Evolutionary conservation across 2,888 invertebrate species (phyloP).

Genomic region (Meloe dianella): DNA sequence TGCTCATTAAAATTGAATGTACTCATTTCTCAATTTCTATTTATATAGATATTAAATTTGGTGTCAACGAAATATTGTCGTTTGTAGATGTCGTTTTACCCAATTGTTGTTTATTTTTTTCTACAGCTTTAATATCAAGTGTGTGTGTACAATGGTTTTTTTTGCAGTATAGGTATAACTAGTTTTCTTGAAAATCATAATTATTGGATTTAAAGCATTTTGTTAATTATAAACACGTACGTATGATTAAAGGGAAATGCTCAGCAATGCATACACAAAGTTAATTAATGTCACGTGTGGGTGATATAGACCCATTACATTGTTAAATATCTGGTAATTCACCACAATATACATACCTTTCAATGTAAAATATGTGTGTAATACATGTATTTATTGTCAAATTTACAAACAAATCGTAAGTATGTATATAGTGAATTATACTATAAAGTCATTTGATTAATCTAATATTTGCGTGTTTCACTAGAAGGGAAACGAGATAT

Average conservation of each 20-base stretch:
- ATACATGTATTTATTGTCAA: background rate
- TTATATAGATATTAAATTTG: too few relatives aligned
- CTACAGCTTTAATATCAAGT: too few relatives aligned
- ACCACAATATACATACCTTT: slow-evolving; percentile 15
- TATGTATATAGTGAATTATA: background rate
- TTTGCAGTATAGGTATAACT: too few relatives aligned
- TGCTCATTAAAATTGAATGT: too few relatives aligned
- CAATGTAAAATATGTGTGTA: background rate
- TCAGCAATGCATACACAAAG: slow-evolving; percentile 11
- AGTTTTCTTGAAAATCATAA: background rate
- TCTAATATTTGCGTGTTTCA: background rate
- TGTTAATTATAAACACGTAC: background rate
- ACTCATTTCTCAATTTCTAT: too few relatives aligned
- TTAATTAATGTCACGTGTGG: slow-evolving; percentile 13
- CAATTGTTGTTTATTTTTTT: too few relatives aligned
- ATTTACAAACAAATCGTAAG: background rate
- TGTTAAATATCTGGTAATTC: slow-evolving; percentile 14
- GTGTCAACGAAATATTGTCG: too few relatives aligned
- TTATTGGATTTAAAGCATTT: background rate
- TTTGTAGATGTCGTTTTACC: too few relatives aligned
- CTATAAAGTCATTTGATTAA: slow-evolving; percentile 6
- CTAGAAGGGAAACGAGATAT: background rate
- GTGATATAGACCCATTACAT: background rate
- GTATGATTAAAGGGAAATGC: slow-evolving; percentile 1
- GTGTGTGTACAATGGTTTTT: too few relatives aligned